phyloP scores from a whole-genome alignment of 37 sponge, comb jelly and placozoan genomes.

The Aplysina aerophoba region DNA sequence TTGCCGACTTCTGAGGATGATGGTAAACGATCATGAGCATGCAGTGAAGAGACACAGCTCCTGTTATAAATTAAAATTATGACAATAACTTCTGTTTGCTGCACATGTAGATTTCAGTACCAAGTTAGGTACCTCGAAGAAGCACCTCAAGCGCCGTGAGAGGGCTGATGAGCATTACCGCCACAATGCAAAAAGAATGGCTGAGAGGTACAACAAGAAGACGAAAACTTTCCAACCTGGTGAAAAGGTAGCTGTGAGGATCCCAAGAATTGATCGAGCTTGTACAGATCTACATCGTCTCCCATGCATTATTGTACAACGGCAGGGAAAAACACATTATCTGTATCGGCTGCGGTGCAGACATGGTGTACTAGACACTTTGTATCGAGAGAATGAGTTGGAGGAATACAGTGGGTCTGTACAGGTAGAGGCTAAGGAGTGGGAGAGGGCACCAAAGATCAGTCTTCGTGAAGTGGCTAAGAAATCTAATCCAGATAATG shows the following conservation, averaged over 20 bases:
- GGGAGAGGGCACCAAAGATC: slow-evolving; percentile 18
- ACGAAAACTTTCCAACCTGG: slow-evolving; percentile 26
- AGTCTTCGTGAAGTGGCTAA: slow-evolving; percentile 40
- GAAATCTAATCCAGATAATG: slow-evolving; percentile 21
- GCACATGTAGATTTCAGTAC: too few species aligned
- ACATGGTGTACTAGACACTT: slow-evolving; percentile 40
- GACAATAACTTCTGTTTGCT: too few species aligned
- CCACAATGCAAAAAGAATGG: slow-evolving; percentile 43
- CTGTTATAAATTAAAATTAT: too few species aligned
- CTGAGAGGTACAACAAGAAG: slow-evolving; percentile 22
- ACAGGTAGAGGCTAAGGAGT: background rate
- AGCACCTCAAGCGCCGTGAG: too few species aligned
- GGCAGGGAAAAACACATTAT: slow-evolving; percentile 1
- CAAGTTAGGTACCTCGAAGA: too few species aligned
- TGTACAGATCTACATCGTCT: slow-evolving; percentile 52
- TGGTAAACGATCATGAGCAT: too few species aligned
- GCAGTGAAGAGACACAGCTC: too few species aligned
- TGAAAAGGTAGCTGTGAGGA: slow-evolving; percentile 32
- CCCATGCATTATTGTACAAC: slow-evolving; percentile 45
- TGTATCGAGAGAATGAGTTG: slow-evolving; percentile 40
- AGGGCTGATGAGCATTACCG: slow-evolving; percentile 43
- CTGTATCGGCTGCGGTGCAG: slow-evolving; percentile 21
- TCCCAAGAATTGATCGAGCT: slow-evolving; percentile 53
- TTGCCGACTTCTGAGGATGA: too few species aligned
- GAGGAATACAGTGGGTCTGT: slow-evolving; percentile 32